Evolutionary conservation across 2,113 vertebrate species (phyloP).

Genomic region (Otolemur garnettii): DNA sequence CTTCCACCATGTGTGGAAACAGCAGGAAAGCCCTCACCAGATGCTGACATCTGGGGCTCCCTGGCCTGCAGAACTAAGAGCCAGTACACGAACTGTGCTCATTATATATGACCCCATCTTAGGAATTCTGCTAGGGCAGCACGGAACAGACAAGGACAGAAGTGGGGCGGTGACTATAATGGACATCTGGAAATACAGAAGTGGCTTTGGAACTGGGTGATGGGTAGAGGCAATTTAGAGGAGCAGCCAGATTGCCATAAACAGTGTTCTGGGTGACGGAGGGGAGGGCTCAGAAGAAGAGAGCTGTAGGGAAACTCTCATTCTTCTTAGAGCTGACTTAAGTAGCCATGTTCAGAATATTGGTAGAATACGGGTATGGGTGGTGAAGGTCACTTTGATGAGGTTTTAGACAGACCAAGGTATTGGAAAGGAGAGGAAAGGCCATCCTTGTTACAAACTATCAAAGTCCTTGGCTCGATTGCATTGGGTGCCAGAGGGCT

Average conservation of each 20-base stretch:
- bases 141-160: neutral
- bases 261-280: neutral
- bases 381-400: neutral
- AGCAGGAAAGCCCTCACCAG: neutral
- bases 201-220: neutral
- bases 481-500: neutral
- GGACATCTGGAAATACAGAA: neutral
- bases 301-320: neutral
- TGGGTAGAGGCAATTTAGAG: neutral
- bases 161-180: neutral
- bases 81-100: neutral
- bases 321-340: neutral
- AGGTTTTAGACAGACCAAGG: neutral
- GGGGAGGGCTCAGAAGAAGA: neutral
- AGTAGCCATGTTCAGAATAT: neutral
- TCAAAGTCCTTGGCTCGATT: neutral
- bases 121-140: neutral
- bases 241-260: neutral
- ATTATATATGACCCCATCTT: neutral
- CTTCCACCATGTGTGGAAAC: neutral
- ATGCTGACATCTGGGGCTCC: neutral
- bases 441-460: neutral
- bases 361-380: neutral
- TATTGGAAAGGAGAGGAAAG: neutral
- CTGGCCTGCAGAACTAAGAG: neutral